Base-by-base conservation (phyloP, 1,140 invertebrate species). In the Rhyacophila brunnea region DNA sequence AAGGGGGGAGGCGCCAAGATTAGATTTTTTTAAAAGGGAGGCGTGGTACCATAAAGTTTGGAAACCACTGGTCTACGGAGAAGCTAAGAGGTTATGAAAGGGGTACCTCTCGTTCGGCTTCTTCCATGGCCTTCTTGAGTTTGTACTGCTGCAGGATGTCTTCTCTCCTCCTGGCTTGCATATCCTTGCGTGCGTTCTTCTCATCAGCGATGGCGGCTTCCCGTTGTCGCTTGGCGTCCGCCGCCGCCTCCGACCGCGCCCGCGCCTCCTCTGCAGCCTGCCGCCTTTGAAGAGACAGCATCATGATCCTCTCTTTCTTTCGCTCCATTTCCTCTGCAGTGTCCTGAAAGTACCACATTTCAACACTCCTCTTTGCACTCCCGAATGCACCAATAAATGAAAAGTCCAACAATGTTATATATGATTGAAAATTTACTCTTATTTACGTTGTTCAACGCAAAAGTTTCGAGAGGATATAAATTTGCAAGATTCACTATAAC, bases 141-240 rank as follows among this genome's bases (percentile, higher is more conserved):
- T 95, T 93, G 78, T 98, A 93, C 72, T 95, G 90, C 71, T 96
- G 93, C 63, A 97, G 83, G 73, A 98, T 98, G 58, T 83, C 82
- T 60, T 93, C 89, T 58, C 95, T 78, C 66, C 93, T 82, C 32
- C 87, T 83, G 68, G 88, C 87, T 71, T 98, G 95, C 70, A 98
- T 94, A 64, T 93, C 90, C 74, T 95, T 95, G 70, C 95, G 93
- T 45, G 87, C 82, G 36, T 85, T 80, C 66, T 88, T 86, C 66
- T 93, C 87, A 68, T 98, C 95, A 64, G 89, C 86, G 73, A 94
- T 93, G 32, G 85, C 72, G 65, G 91, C 91, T 67, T 95, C 91
- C 60, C 85, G 79, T 69, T 93, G 90, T 46, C 84, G 80, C 28
- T 86, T 82, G 46, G 87, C 82, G 58, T 93, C 88, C 9, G 88